Conservation (phyloP, 2,113 vertebrate genomes). For the Nansenia antarctica region DNA sequence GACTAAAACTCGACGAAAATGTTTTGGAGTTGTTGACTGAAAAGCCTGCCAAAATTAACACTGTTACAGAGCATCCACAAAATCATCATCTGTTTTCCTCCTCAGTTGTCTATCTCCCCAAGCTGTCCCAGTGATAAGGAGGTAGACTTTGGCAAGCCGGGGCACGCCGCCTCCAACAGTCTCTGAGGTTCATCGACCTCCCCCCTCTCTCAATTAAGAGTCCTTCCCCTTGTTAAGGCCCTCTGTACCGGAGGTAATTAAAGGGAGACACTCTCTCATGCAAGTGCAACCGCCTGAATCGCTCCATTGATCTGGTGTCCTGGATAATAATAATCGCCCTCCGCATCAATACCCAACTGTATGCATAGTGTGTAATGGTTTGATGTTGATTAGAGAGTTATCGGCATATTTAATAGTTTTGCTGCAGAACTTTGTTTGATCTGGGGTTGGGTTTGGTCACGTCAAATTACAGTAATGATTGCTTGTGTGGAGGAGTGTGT, state of each 20-base stretch:
- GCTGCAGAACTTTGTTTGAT: constrained; percentile 26
- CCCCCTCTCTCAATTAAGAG: constrained; percentile 46
- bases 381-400: constrained; percentile 53
- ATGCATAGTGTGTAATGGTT: constrained; percentile 48
- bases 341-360: constrained; percentile 38
- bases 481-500: neutral
- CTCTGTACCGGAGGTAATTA: constrained; percentile 61
- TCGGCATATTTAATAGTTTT: constrained; percentile 48
- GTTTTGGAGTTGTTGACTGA: too few relatives aligned
- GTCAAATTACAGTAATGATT: constrained; percentile 27
- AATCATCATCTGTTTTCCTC: too few relatives aligned
- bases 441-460: constrained; percentile 16
- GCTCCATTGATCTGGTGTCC: constrained; percentile 56
- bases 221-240: constrained; percentile 49
- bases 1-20: too few relatives aligned
- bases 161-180: constrained; percentile 26
- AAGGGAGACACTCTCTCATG: constrained; percentile 43
- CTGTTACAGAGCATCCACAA: too few relatives aligned
- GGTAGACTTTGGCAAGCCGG: constrained; percentile 38
- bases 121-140: constrained; percentile 25
- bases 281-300: constrained; percentile 44
- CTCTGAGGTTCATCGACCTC: constrained; percentile 41
- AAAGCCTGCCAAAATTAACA: too few relatives aligned
- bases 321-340: constrained; percentile 20
- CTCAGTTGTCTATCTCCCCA: neutral